These are phyloP conservation scores for Rhodinocichla rosea DNA, from an alignment of 2,113 vertebrate genomes.

Conservation along the genomic window DNA sequence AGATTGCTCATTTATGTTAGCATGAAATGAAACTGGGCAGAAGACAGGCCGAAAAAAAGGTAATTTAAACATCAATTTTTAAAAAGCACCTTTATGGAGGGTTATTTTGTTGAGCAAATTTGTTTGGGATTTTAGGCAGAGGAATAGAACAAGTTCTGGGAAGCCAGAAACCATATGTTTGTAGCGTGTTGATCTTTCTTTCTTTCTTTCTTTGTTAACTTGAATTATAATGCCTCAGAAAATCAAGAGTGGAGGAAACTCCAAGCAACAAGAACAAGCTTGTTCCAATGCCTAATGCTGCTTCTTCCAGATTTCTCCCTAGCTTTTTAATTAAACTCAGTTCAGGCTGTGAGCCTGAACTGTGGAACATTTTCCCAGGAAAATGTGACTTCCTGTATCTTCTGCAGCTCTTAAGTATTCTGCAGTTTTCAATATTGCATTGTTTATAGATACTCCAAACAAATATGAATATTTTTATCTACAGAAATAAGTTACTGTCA, in stretches of 20 bases:
- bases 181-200: background rate
- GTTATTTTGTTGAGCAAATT: conserved; percentile 16
- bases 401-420: background rate
- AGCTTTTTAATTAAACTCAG: background rate
- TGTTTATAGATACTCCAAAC: background rate
- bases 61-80: conserved; percentile 9
- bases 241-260: background rate
- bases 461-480: background rate
- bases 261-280: background rate
- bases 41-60: background rate
- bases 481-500: background rate
- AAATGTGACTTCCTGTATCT: background rate
- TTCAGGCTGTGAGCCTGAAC: background rate
- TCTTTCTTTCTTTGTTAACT: background rate
- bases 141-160: background rate
- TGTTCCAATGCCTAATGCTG: background rate
- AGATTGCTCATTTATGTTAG: background rate
- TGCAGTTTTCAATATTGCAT: background rate
- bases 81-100: background rate
- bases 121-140: conserved; percentile 4
- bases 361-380: background rate
- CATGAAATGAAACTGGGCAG: background rate
- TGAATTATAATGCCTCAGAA: conserved; percentile 25
- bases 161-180: conserved; percentile 7
- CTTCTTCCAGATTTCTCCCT: background rate